phyloP scores from a whole-genome alignment of 2,888 invertebrate species.

The Drosophila borealis region DNA sequence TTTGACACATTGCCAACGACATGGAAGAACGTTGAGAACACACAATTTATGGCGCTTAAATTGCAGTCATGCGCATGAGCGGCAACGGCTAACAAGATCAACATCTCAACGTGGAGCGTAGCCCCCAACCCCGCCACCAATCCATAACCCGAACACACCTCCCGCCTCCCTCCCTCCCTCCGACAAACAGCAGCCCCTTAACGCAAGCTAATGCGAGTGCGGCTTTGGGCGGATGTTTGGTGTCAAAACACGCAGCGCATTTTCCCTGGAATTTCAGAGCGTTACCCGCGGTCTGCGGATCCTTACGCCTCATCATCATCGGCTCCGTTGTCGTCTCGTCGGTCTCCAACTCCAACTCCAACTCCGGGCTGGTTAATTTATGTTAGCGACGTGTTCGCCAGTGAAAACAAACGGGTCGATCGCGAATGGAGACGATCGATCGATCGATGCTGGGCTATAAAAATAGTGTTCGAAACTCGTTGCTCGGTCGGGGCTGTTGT shows the following conservation, averaged over 20 bases:
- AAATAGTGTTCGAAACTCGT: conserved; percentile 60
- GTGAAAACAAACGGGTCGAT: conserved; percentile 60
- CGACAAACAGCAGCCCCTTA: background rate
- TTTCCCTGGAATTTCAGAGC: conserved; percentile 64
- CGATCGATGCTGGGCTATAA: conserved; percentile 59
- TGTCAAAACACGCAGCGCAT: conserved; percentile 69
- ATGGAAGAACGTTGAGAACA: conserved; percentile 44
- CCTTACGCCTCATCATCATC: conserved; percentile 30
- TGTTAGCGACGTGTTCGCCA: conserved; percentile 73
- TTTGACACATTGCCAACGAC: conserved; percentile 67
- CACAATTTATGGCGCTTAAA: conserved; percentile 79
- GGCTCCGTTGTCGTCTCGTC: background rate
- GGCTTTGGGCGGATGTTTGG: conserved; percentile 76
- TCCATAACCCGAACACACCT: background rate
- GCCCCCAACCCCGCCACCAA: conserved; percentile 1
- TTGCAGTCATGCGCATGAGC: conserved; percentile 78
- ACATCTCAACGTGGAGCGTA: conserved; percentile 11
- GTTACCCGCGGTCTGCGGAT: conserved; percentile 36
- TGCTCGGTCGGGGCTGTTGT: conserved; percentile 24
- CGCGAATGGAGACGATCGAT: conserved; percentile 47
- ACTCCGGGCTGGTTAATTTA: conserved; percentile 57
- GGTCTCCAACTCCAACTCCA: background rate
- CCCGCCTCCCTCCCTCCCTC: conserved; percentile 1
- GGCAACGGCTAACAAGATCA: conserved; percentile 69
- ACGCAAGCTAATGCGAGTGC: conserved; percentile 48